phyloP scores from a whole-genome alignment of 2,113 vertebrate genomes.

The Sus scrofa region DNA sequence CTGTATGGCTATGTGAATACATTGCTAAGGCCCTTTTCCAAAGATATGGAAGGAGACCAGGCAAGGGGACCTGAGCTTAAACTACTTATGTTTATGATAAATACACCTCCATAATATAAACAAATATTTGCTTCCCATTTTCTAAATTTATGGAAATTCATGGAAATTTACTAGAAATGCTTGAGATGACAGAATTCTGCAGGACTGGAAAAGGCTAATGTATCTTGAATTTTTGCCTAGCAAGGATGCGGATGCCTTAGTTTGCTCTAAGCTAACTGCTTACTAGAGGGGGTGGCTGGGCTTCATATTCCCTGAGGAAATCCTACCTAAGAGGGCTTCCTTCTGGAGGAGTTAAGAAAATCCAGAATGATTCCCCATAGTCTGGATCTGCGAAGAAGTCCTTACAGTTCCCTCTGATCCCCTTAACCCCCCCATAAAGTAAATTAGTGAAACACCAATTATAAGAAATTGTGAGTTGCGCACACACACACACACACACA shows the following conservation, averaged over 20 bases:
- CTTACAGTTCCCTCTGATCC: background rate
- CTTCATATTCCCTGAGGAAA: background rate
- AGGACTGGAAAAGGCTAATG: background rate
- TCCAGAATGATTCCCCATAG: background rate
- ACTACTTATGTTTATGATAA: background rate
- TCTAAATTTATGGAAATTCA: conserved; percentile 16
- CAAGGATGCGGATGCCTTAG: background rate
- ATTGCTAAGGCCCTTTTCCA: background rate
- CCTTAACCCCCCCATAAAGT: background rate
- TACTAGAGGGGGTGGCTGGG: background rate
- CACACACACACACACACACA: background rate
- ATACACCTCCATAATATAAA: background rate
- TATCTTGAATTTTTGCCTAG: background rate
- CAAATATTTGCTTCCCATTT: background rate
- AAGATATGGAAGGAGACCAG: background rate
- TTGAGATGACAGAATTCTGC: background rate
- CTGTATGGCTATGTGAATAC: background rate
- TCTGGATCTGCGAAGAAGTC: background rate
- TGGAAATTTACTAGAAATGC: background rate
- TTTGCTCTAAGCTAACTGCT: background rate
- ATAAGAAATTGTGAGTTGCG: background rate
- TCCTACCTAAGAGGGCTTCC: background rate
- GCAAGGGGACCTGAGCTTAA: background rate
- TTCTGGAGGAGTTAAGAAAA: background rate
- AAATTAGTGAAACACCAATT: background rate